These are phyloP conservation scores for Atopsyche davidsoni DNA, from an alignment of 1,140 invertebrate genomes.

Conservation along the genomic window DNA sequence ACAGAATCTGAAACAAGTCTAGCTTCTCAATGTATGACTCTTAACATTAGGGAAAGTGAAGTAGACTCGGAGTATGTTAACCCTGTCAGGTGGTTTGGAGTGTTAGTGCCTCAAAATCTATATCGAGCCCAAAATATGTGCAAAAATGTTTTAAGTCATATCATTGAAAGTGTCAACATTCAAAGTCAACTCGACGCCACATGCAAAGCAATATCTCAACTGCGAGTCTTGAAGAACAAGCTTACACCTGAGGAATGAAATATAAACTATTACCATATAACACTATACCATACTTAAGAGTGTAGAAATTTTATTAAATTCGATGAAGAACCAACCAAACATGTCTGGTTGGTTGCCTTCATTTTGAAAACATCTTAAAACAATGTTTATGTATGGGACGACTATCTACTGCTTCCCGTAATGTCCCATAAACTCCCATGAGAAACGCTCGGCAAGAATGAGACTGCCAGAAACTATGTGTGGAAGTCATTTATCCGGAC, in stretches of 20 bases:
- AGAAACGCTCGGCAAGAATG: no score
- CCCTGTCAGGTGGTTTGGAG: constrained; percentile 70
- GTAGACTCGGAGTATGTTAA: constrained; percentile 44
- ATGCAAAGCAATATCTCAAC: constrained; percentile 39
- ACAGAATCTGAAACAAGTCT: constrained; percentile 37
- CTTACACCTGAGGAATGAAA: constrained; percentile 25
- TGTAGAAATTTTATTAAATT: no score
- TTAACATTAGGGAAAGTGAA: constrained; percentile 41
- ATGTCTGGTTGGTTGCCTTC: no score
- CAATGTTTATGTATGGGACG: no score
- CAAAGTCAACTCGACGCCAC: constrained; percentile 50
- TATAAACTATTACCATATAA: no score
- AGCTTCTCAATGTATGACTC: constrained; percentile 36
- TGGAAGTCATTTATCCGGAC: no score
- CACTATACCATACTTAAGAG: no score
- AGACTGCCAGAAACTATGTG: no score
- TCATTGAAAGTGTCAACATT: constrained; percentile 58
- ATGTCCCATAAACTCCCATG: no score
- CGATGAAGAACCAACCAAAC: no score
- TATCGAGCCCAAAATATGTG: constrained; percentile 61
- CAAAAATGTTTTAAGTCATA: constrained; percentile 54
- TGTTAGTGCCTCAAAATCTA: constrained; percentile 65
- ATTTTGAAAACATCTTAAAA: no score
- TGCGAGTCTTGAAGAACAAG: constrained; percentile 37
- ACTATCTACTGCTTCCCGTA: no score